Percentiles rank a stretch among this genome's conserved stretches.
Evolutionary conservation across 2,113 vertebrate species (phyloP).

Genomic region (Seriola quinqueradiata): DNA sequence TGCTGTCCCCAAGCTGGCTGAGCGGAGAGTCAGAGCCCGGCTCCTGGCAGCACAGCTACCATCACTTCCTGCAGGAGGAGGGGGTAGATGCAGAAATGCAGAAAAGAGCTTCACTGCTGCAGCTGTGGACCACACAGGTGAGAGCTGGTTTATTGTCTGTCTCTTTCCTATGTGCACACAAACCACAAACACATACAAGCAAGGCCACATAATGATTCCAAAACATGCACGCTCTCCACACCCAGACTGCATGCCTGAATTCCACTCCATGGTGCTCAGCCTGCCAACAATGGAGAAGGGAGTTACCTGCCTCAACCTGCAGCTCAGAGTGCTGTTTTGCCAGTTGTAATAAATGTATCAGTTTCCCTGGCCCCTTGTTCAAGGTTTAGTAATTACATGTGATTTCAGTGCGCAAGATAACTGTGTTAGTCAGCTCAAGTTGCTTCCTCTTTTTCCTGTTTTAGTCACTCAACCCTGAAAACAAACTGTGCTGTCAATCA

Average conservation of each 20-base stretch:
- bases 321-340: neutral
- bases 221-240: conserved; percentile 29
- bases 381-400: neutral
- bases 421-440: conserved; percentile 13
- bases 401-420: neutral
- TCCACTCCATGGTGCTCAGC: neutral
- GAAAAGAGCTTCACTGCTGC: conserved; percentile 84
- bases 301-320: conserved; percentile 60
- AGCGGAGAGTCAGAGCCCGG: conserved; percentile 45
- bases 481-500: neutral
- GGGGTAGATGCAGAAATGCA: conserved; percentile 83
- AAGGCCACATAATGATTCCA: neutral
- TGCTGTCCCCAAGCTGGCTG: conserved; percentile 67
- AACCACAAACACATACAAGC: conserved; percentile 12
- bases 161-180: neutral
- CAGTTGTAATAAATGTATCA: neutral
- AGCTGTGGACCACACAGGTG: conserved; percentile 91
- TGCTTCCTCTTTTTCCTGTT: conserved; percentile 23
- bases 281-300: conserved; percentile 16
- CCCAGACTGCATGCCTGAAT: conserved; percentile 37
- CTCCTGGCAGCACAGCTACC: conserved; percentile 87
- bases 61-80: conserved; percentile 75
- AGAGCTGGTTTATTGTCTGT: conserved; percentile 14
- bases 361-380: conserved; percentile 15
- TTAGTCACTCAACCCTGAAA: neutral